A percentile compares a stretch with the other conserved stretches of the same genome.
phyloP scores from a whole-genome alignment of 2,113 vertebrate genomes.

The Hypocryptadius cinnamomeus region DNA sequence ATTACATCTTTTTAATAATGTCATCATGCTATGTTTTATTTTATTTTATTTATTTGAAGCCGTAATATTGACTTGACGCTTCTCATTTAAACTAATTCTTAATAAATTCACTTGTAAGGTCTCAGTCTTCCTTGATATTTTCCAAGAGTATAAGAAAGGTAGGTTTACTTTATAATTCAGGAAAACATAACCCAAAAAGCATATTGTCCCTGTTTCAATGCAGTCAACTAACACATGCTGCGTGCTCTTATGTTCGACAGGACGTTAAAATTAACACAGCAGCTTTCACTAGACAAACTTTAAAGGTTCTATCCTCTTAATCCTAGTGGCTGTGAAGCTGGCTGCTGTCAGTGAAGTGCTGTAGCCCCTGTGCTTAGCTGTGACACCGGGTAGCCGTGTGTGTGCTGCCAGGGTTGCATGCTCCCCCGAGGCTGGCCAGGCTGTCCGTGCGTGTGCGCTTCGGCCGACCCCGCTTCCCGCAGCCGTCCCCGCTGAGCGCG shows the following conservation, averaged over 20 bases:
- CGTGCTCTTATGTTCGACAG: conserved; percentile 40
- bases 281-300: conserved; percentile 51
- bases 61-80: conserved; percentile 45
- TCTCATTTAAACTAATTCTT: conserved; percentile 77
- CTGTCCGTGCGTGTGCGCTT: conserved; percentile 27
- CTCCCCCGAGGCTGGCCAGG: background rate
- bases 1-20: background rate
- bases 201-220: conserved; percentile 37
- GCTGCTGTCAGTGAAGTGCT: conserved; percentile 3
- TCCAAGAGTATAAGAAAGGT: conserved; percentile 67
- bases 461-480: background rate
- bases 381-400: background rate
- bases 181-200: conserved; percentile 50
- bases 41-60: conserved; percentile 41
- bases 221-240: conserved; percentile 52
- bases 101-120: conserved; percentile 82
- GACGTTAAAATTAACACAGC: conserved; percentile 52
- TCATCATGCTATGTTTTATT: background rate
- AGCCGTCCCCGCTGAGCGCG: background rate
- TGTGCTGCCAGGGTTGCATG: conserved; percentile 36
- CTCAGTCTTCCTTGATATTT: conserved; percentile 66
- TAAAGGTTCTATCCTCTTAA: conserved; percentile 21
- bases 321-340: conserved; percentile 40
- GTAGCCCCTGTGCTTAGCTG: conserved; percentile 52
- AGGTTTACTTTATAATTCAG: conserved; percentile 66